Base-by-base conservation (phyloP, 2,113 vertebrate genomes). In the Abramis brama region DNA sequence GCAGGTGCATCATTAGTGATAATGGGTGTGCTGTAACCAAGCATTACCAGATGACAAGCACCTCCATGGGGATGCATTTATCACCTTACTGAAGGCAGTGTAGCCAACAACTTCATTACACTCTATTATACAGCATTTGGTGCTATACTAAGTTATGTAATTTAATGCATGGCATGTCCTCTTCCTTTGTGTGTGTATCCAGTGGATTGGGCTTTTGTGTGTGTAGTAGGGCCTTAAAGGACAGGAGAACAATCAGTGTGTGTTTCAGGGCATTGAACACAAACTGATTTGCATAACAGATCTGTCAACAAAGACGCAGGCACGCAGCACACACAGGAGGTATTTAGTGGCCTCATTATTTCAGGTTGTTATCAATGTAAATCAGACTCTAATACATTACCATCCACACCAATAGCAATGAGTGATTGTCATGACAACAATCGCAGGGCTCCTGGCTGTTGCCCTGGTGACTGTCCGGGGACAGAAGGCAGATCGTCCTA, bases 401-500 rank as follows among this genome's bases (percentile, higher is more conserved):
- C 80, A 62, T 66, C 76, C 78, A 85, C 21, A 59, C 43, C 77
- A 85, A 79, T 60, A 82, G 10, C 76, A 77, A 64, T 55, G 55
- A 82, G 15, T 6, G 43, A 87, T 81, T 43, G 73, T 87, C 88
- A 89, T 89, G 86, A 87, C 88, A 89, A 89, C 88, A 79, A 74
- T 39, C 66, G 79, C 52, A 30, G 43, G 74, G 74, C 66, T 83
- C 60, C n/a, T 73, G 68, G 78, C 84, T 0, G 50, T 85, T 81
- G 86, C 83, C 88, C 62, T 73, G 86, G 88, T 19, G 79, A 89
- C 86, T 71, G 74, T 71, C n/a, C 23, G 47, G 47, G 70, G 76
- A 64, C 75, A 80, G 33, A 86, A 87, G 85, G 68, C 78, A 74
- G 36, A 66, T 23, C 10, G 30, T 50, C 23, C 50, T 50, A 71